Percentiles rank a stretch among this genome's conserved stretches.
phyloP scores from a whole-genome alignment of 2,113 vertebrate species.

The Pygoscelis adeliae region DNA sequence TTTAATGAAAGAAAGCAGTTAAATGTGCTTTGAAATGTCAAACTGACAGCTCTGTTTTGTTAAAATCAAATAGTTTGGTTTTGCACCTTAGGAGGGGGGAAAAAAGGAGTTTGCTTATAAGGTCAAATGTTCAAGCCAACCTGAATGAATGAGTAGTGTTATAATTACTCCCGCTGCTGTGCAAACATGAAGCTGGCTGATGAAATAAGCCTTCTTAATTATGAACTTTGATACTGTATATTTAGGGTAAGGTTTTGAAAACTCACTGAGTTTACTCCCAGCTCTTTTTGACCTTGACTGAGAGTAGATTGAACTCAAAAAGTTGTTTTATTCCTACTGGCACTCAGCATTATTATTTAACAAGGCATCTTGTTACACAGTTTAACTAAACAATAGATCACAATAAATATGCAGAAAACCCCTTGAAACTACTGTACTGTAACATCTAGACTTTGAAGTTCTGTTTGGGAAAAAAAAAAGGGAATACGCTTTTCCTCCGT shows the following conservation, averaged over 20 bases:
- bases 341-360: not conserved
- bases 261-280: not conserved
- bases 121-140: conserved; percentile 53
- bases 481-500: not conserved
- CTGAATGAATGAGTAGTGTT: conserved; percentile 47
- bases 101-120: conserved; percentile 10
- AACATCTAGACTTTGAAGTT: not conserved
- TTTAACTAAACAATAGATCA: not conserved
- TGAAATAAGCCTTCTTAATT: conserved; percentile 19
- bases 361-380: not conserved
- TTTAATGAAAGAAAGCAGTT: not conserved
- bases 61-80: conserved; percentile 30
- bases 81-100: not conserved
- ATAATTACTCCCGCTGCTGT: conserved; percentile 33
- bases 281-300: conserved; percentile 32
- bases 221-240: not conserved
- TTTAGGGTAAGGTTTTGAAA: not conserved
- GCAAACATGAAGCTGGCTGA: conserved; percentile 22
- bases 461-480: not conserved
- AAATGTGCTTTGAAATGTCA: conserved; percentile 23
- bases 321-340: not conserved
- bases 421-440: not conserved
- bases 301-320: not conserved
- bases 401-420: not conserved
- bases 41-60: conserved; percentile 25